Conservation (phyloP, 1,140 invertebrate species). For the Megathymus violae region DNA sequence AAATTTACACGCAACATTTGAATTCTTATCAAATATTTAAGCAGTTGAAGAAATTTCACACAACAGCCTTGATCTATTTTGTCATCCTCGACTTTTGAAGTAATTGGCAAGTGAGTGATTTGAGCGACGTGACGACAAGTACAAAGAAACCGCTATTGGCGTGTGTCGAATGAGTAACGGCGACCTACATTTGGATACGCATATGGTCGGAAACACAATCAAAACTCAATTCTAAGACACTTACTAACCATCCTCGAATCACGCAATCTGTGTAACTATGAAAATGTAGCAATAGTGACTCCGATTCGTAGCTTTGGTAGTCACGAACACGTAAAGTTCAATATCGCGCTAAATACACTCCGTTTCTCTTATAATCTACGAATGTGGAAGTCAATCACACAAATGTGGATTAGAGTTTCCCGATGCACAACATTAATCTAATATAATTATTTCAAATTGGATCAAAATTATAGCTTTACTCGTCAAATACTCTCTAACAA, state of each 20-base stretch:
- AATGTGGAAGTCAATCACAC: conserved; percentile 23
- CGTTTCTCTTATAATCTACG: conserved; percentile 14
- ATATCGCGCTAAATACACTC: conserved; percentile 31
- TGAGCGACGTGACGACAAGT: conserved; percentile 41
- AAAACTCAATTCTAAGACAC: conserved; percentile 69
- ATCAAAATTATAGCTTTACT: background rate
- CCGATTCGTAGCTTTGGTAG: conserved; percentile 36
- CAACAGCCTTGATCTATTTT: conserved; percentile 25
- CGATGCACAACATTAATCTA: conserved; percentile 27
- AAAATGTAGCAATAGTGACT: conserved; percentile 44
- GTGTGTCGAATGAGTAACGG: conserved; percentile 66
- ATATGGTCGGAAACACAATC: conserved; percentile 61
- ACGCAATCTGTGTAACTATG: conserved; percentile 47
- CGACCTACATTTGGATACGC: conserved; percentile 54
- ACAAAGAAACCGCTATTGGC: conserved; percentile 50
- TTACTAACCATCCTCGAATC: conserved; percentile 58
- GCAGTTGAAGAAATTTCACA: conserved; percentile 1
- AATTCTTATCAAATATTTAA: too few relatives aligned
- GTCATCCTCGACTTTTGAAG: conserved; percentile 28
- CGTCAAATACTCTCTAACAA: conserved; percentile 5
- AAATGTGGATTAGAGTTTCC: conserved; percentile 32
- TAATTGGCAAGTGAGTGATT: conserved; percentile 40
- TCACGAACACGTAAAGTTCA: conserved; percentile 38
- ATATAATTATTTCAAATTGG: conserved; percentile 25
- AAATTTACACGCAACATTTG: too few relatives aligned